Base-by-base conservation (phyloP, 2,888 invertebrate species). In the Caenorhabditis afra region DNA sequence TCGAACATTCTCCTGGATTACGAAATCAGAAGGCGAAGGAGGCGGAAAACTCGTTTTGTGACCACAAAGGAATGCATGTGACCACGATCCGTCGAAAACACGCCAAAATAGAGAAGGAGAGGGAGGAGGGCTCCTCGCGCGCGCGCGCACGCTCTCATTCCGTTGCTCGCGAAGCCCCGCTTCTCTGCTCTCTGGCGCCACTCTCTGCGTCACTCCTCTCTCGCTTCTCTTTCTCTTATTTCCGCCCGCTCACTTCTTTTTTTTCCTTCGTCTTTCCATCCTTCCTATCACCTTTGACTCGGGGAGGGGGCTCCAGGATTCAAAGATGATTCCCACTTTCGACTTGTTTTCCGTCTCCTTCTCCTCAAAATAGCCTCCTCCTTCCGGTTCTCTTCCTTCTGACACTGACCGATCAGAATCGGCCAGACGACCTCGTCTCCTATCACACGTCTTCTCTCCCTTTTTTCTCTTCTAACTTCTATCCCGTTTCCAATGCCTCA, bases 101-200 rank as follows among this genome's bases (percentile, higher is more conserved):
- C 53, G 61, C 55, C 18, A 70, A 47, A 45, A 61, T 52, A 70
- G 61, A 18, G 37, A 29, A 29, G 7, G 29, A 29, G 29, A 29
- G 29, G 29, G 29, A 29, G 35, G 20, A 20, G 41, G 41, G 12
- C 11, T 41, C 14, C 12, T 47, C 29, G 47, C 47, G 8, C 44
- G 62, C 53, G 49, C 22, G 8, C 44, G 62, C 53, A 39, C 22
- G 39, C 22, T 23, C 49, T 16, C 11, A 29, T 35, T 5, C 20
- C 20, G 8, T 7, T 12, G 57, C 58, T 58, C 39, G 14, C 55
- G 8, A 62, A 55, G 53, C 71, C 67, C 20, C 53, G 45, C 22
- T 61, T 62, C 57, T 52, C 23, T 64, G 55, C 71, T 71, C 62
- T 71, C 62, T 71, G 62, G 71, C 71, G 47, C 57, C 66, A 29